Percentiles rank a stretch among this genome's conserved stretches.
Evolutionary conservation across 2,797 vertebrate genomes (phyloP).

Genomic region (Semaprochilodus insignis): DNA sequence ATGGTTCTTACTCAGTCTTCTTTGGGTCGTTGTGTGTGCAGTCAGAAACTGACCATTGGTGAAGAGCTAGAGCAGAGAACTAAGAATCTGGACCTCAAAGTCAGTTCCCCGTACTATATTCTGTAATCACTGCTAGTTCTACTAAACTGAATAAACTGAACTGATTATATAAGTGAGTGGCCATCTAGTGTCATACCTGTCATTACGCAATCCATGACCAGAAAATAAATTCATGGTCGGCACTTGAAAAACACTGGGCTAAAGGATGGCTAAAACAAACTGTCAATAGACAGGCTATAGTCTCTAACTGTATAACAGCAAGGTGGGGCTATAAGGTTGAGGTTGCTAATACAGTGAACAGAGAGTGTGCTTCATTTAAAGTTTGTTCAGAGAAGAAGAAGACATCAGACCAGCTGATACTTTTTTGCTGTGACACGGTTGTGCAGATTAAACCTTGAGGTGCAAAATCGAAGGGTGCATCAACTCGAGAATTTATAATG

Average conservation of each 20-base stretch:
- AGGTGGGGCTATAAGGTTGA: not conserved
- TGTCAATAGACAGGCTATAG: not conserved
- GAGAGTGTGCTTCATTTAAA: not conserved
- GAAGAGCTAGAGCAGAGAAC: too few relatives aligned
- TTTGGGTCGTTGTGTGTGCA: not conserved
- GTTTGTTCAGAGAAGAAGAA: not conserved
- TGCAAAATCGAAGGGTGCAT: slow-evolving; percentile 7
- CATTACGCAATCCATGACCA: too few relatives aligned
- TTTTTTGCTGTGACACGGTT: not conserved
- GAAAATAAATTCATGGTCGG: not conserved
- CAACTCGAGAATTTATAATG: slow-evolving; percentile 38
- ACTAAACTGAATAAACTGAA: too few relatives aligned
- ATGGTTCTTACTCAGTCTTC: not conserved
- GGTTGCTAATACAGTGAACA: too few relatives aligned
- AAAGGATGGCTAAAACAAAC: not conserved
- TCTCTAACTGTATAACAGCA: not conserved
- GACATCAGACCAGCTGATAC: not conserved
- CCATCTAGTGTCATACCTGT: too few relatives aligned
- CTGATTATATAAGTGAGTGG: too few relatives aligned
- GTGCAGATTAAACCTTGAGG: slow-evolving; percentile 11
- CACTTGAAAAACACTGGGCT: not conserved
- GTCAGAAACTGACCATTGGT: too few relatives aligned
- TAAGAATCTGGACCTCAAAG: too few relatives aligned
- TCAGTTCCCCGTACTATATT: too few relatives aligned
- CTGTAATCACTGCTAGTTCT: too few relatives aligned